A percentile compares a stretch with the other conserved stretches of the same genome.
Conservation (phyloP, 2,888 invertebrate species). For the Cantharis rustica region DNA sequence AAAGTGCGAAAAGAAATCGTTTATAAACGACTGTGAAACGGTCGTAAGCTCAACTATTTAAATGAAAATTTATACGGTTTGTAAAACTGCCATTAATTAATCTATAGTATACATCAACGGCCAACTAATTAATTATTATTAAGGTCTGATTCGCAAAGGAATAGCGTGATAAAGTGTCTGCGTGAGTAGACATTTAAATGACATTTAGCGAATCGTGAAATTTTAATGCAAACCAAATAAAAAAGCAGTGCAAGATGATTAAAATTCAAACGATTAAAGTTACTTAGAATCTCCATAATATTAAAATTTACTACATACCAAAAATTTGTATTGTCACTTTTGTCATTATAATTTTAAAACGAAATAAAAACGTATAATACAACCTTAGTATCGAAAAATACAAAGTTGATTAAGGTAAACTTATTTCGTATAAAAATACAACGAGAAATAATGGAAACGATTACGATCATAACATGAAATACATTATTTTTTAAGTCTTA, state of each 20-base stretch:
- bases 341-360: not conserved
- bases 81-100: too few relatives aligned
- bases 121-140: not conserved
- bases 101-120: not conserved
- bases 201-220: not conserved
- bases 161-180: not conserved
- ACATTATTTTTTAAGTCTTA: not conserved
- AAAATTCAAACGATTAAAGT: too few relatives aligned
- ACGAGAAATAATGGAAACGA: not conserved
- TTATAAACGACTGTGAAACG: too few relatives aligned
- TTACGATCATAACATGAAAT: not conserved
- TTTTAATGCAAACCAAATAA: not conserved
- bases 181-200: not conserved
- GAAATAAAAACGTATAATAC: not conserved
- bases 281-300: too few relatives aligned
- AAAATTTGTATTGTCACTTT: not conserved
- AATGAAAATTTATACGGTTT: too few relatives aligned
- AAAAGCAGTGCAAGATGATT: too few relatives aligned
- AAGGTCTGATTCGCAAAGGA: not conserved
- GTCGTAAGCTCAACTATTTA: too few relatives aligned
- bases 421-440: not conserved
- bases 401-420: not conserved
- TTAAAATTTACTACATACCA: too few relatives aligned
- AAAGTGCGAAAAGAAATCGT: too few relatives aligned
- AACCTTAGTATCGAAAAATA: not conserved